Base-by-base conservation (phyloP, 2,888 invertebrate genomes). In the Torymus texanus region DNA sequence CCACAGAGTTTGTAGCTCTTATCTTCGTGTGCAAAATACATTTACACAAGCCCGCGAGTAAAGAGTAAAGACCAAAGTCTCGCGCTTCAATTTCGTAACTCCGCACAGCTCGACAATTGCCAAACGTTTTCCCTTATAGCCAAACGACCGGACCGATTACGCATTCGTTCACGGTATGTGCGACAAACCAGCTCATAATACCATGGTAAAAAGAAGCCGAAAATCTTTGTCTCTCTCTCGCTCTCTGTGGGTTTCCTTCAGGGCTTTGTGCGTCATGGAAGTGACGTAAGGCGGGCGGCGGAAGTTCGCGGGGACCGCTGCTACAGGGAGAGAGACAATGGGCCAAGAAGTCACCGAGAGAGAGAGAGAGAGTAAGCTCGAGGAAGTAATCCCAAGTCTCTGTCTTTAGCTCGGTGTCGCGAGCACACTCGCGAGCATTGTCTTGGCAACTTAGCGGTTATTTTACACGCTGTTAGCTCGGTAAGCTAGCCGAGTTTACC, bases 391-490 rank as follows among this genome's bases (percentile, higher is more conserved):
- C 65, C 67, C 58, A 55, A 68, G 65, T 65, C 41, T 65, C 18
- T 14, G 29, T 13, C n/a, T 55, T 50, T 12, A 24, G 14, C 55
- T 4, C 14, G 13, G 53, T 67, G 72, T 72, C 72, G 58, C 63
- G 59, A 24, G 24, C 16, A 58, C 56, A 53, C 63, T 24, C 14
- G 63, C 82, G 75, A 84, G 85, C 87, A 90, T 90, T 90, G 90
- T 90, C 89, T 87, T 86, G 87, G 88, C 89, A 90, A 90, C 90
- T 90, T 90, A 90, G 90, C 88, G 89, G 89, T 90, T 90, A 90
- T 90, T 90, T 90, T 90, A 90, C 90, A 90, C 90, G 88, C 90
- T 89, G 90, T 90, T 90, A 89, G 86, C 88, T 90, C 87, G 87
- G 88, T 89, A 89, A 89, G 88, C 88, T 88, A 88, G 87, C 85